These are phyloP conservation scores for Montipora foliosa DNA, from an alignment of 64 coral and sea anemone species.

Conservation along the genomic window DNA sequence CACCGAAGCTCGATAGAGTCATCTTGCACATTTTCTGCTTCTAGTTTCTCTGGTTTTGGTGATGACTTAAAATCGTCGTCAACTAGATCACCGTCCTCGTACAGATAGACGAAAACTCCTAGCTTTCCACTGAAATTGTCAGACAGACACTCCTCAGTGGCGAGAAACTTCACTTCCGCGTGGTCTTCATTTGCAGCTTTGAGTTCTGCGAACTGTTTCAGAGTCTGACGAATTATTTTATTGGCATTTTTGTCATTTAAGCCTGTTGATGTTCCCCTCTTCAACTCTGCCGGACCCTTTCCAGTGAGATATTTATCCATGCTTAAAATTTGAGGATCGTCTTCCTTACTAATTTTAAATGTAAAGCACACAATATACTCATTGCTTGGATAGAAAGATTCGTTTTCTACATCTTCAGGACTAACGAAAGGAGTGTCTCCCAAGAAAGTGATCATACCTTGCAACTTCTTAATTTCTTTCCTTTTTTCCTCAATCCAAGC, in stretches of 20 bases:
- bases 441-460: slow-evolving; percentile 17
- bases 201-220: slow-evolving; percentile 12
- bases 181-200: slow-evolving; percentile 51
- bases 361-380: slow-evolving; percentile 46
- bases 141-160: slow-evolving; percentile 41
- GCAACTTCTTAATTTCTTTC: slow-evolving; percentile 41
- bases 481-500: slow-evolving; percentile 38
- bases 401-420: slow-evolving; percentile 53
- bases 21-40: not conserved
- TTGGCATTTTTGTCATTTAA: not conserved
- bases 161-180: slow-evolving; percentile 21
- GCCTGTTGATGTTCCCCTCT: not conserved
- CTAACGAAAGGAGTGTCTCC: slow-evolving; percentile 35
- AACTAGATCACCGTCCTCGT: slow-evolving; percentile 16
- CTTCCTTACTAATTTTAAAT: slow-evolving; percentile 25
- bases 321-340: slow-evolving; percentile 18
- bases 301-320: slow-evolving; percentile 38
- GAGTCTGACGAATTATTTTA: slow-evolving; percentile 41
- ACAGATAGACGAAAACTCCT: slow-evolving; percentile 39
- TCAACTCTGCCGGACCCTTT: not conserved
- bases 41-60: not conserved
- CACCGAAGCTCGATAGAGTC: not conserved
- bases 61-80: slow-evolving; percentile 18
- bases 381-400: slow-evolving; percentile 16
- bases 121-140: not conserved